Evolutionary conservation across 2,113 vertebrate genomes (phyloP).

Genomic region (Heloderma charlesbogerti): DNA sequence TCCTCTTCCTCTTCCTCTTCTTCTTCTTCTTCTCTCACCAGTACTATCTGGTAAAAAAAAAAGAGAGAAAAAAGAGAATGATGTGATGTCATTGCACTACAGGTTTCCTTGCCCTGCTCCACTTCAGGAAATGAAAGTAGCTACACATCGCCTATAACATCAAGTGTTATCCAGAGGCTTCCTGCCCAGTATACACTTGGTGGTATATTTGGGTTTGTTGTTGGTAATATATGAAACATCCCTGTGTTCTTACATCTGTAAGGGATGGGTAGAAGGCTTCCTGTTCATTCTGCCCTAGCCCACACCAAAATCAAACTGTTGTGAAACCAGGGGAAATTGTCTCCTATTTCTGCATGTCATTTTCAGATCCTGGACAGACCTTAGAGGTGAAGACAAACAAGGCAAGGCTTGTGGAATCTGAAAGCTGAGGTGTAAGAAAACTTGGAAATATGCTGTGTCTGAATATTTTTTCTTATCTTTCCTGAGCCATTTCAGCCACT

Average conservation of each 20-base stretch:
- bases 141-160: background rate
- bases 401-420: background rate
- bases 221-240: background rate
- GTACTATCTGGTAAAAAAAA: background rate
- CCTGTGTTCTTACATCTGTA: background rate
- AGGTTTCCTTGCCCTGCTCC: background rate
- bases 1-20: too few relatives aligned
- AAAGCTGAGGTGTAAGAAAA: background rate
- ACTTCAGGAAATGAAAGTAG: background rate
- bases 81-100: background rate
- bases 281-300: background rate
- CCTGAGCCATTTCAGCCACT: background rate
- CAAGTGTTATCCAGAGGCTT: background rate
- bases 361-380: background rate
- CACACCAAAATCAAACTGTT: background rate
- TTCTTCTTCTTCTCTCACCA: background rate
- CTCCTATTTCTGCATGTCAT: background rate
- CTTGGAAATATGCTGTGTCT: slow-evolving; percentile 8
- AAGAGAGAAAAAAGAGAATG: too few relatives aligned
- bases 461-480: background rate
- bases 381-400: background rate
- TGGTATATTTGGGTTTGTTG: background rate
- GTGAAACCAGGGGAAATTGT: background rate
- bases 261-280: background rate
- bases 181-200: background rate